These are phyloP conservation scores for Alcedo quadribrachys DNA, from an alignment of 2,797 vertebrate genomes.

Conservation along the genomic window DNA sequence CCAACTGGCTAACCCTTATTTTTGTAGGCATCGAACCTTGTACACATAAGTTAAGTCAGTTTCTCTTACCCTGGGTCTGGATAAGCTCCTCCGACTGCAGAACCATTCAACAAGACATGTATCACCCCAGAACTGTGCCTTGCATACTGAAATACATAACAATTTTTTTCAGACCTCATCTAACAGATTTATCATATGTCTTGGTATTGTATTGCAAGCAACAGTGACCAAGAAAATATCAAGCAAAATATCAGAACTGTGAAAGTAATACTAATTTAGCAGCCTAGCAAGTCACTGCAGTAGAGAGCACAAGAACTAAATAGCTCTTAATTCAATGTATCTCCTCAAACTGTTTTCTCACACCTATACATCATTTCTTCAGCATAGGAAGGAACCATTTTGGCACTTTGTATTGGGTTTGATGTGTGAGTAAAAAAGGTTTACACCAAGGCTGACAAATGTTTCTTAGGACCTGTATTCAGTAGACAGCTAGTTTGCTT, in stretches of 20 bases:
- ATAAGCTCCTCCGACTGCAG: constrained; percentile 75
- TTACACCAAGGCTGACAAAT: neutral
- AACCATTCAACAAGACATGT: constrained; percentile 79
- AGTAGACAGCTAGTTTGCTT: neutral
- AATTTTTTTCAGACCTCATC: neutral
- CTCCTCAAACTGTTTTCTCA: neutral
- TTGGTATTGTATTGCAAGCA: neutral
- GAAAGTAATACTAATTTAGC: neutral
- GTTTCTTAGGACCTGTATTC: neutral
- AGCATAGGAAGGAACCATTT: neutral
- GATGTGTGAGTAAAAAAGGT: neutral
- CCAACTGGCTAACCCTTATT: neutral
- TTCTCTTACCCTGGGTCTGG: constrained; percentile 75
- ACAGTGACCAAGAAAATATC: neutral
- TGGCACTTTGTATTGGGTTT: neutral
- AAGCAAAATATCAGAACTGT: neutral
- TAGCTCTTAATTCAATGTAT: neutral
- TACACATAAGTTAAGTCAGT: neutral
- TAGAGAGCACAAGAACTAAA: neutral
- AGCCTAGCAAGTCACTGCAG: neutral
- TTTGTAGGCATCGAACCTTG: neutral
- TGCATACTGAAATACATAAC: constrained; percentile 75
- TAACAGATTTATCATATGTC: neutral
- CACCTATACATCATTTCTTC: neutral
- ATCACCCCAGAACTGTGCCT: constrained; percentile 76